Evolutionary conservation across 2,113 vertebrate species (phyloP), one percentile per base, ranked within the genome.

Genomic region (Amazona guildingii): DNA sequence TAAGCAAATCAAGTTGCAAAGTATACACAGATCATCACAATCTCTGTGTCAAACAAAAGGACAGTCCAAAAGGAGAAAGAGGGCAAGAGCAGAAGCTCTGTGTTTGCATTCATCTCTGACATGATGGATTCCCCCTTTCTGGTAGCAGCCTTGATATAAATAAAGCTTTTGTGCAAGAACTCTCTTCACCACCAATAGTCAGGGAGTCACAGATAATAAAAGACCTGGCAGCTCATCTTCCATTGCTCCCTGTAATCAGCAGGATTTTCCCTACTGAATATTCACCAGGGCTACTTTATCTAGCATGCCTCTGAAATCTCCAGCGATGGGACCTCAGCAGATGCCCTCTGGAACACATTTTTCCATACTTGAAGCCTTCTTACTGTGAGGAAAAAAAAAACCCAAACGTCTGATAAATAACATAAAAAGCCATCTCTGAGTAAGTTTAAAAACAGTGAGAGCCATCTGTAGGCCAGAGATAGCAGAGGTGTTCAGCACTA

Each of bases 61-160:
- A 88, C 48, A n/a, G 79, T 92, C 86, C 82, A 90, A 90, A 90
- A 91, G 75, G 48, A 83, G 77, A 88, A 54, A 72, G 61, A 62
- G 81, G 76, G 70, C 87, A 93, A 94, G 28, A 89, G 90, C 72
- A 54, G 91, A 88, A 88, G 86, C 79, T 93, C 86, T 85, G 64
- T 76, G 78, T 91, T 95, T 95, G 90, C 84, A 96, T 94, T 95
- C 49, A 73, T 81, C 83, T 69, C 68, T 91, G 90, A 92, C 83
- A 91, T 94, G 90, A 96, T 95, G 49, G 88, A 97, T 96, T 91
- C 77, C 25, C 39, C 28, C 62, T 92, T 96, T 93, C 96, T 95
- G 94, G 91, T 96, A 96, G 86, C 86, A 94, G 93, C 73, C 64
- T 68, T 90, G 82, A 63, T 91, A 81, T 95, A 95, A 96, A 97